Evolutionary conservation across 2,888 invertebrate genomes (phyloP), one percentile per base, ranked within the genome.

Genomic region (Fragum sueziense): DNA sequence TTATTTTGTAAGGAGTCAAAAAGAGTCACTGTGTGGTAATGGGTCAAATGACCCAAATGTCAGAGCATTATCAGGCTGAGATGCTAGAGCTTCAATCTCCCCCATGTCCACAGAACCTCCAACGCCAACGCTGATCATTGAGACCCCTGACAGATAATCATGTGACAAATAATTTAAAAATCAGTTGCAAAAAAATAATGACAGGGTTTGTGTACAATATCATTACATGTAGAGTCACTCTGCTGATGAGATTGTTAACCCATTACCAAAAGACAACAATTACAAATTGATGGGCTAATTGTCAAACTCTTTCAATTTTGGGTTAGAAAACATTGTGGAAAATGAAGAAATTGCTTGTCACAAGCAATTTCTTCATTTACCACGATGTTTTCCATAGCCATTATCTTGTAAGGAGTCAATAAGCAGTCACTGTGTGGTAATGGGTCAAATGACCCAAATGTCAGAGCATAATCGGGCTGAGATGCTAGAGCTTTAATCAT

Each of bases 1-100:
- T n/a, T n/a, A n/a, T n/a, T n/a, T n/a, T n/a, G n/a, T n/a, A n/a
- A n/a, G n/a, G n/a, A n/a, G n/a, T n/a, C n/a, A n/a, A n/a, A n/a
- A n/a, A n/a, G n/a, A n/a, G n/a, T n/a, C n/a, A n/a, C n/a, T n/a
- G n/a, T n/a, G n/a, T n/a, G n/a, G n/a, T n/a, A n/a, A n/a, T n/a
- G n/a, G n/a, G n/a, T 17, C 2, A 54, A 74, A 74, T 11, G 74
- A 37, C 3, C 20, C 6, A 33, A 72, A 72, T 17, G 9, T 41
- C 22, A 34, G 37, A 20, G 70, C 54, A 14, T 51, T 33, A 4
- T 62, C 27, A 0, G 34, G 41, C 31, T 62, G 25, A n/a, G 74
- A 70, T 9, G 79, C 79, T 11, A 79, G 31, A 9, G 79, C 79
- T 4, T 62, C 17, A 20, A 74, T 65, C 41, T 79, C 79, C 34